These are phyloP conservation scores for Asarcornis scutulata DNA, from an alignment of 2,113 vertebrate species.

Conservation along the genomic window DNA sequence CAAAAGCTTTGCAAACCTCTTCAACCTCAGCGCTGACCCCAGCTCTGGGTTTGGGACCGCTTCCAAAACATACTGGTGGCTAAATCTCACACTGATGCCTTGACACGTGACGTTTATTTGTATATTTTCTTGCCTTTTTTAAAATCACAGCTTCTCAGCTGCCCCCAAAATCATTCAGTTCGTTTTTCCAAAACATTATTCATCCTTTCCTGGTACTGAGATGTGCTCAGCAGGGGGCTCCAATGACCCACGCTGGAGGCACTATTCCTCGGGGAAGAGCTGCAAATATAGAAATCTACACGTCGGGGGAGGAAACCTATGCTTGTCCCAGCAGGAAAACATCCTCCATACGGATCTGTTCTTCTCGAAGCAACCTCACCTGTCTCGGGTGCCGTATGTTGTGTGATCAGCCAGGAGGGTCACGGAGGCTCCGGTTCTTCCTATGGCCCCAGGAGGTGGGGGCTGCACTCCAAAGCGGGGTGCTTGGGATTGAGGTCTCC, in stretches of 20 bases:
- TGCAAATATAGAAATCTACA: conserved; percentile 68
- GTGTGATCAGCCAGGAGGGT: conserved; percentile 80
- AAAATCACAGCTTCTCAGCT: neutral
- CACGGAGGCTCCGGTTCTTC: conserved; percentile 60
- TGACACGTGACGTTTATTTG: neutral
- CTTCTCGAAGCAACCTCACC: conserved; percentile 51
- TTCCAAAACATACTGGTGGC: neutral
- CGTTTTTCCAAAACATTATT: neutral
- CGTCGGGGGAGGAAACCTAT: conserved; percentile 39
- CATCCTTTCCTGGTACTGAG: neutral
- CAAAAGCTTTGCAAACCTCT: neutral
- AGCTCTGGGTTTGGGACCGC: neutral
- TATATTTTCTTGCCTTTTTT: neutral
- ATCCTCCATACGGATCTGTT: conserved; percentile 30
- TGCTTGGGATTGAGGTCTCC: neutral
- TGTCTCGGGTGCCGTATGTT: conserved; percentile 30
- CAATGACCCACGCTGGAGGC: conserved; percentile 50
- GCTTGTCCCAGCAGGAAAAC: neutral
- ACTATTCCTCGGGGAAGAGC: conserved; percentile 37
- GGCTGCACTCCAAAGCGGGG: neutral
- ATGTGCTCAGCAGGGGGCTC: conserved; percentile 72
- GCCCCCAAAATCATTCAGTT: neutral
- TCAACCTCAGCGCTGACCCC: neutral
- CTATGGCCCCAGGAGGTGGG: neutral
- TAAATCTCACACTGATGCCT: neutral